Evolutionary conservation across 2,797 vertebrate species (phyloP), one percentile per base, ranked within the genome.

Genomic region (Xenentodon cancila): DNA sequence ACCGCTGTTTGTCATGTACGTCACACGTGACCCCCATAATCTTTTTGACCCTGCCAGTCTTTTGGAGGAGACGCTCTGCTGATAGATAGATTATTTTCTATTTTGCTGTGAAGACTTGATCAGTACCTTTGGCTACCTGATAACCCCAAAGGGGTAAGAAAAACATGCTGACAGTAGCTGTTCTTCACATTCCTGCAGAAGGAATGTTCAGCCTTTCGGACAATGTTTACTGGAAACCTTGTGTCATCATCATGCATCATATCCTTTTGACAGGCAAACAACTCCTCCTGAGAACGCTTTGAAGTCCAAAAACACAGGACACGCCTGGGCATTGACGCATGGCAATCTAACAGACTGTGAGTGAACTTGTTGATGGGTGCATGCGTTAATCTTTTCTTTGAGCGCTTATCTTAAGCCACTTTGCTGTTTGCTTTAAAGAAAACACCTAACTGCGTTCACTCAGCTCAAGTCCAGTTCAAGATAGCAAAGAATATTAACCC

Each of bases 241-340:
- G 64, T 84, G 82, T 77, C 74, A 71, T 77, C 61, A 66, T 52
- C 37, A n/a, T 62, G 70, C 73, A 75, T 81, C 85, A 82, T 59
- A 77, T 83, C 80, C 81, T 81, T 70, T 43, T 77, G 60, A 68
- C 27, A 57, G 74, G 61, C 46, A 75, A 79, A 77, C 62, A 71
- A 47, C 53, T 45, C 18, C 9, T 66, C 48, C 61, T 7, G 46
- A 13, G 11, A 11, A 4, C 11, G 11, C 44, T 40, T 78, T 79
- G 59, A 79, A 77, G 70, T 75, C 22, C 16, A 59, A 58, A 71
- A 69, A 74, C 22, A 64, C 67, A 79, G 79, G 75, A 80, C 65
- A 64, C 59, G 30, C 64, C 51, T 19, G 40, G 58, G 50, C 54
- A 77, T 40, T 67, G 62, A 80, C 69, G 50, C 63, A 48, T 64